Conservation (phyloP, 1,140 invertebrate species). For the Gonatopus flavifemur region DNA sequence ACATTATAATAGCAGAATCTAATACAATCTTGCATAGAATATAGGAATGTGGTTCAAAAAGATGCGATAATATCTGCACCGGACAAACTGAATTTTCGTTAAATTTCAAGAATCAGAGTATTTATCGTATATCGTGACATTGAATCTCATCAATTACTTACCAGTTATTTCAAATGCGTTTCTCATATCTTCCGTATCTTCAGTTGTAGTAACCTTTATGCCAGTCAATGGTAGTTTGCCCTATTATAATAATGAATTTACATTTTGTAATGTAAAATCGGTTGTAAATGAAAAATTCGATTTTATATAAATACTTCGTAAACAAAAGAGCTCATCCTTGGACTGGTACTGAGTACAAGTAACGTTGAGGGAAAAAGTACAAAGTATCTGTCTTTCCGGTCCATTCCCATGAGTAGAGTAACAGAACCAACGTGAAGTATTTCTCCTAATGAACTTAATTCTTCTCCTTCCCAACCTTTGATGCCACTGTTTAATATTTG, state of each 20-base stretch:
- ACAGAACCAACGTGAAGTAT: slow-evolving; percentile 86
- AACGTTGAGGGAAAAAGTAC: slow-evolving; percentile 87
- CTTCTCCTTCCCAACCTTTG: slow-evolving; percentile 94
- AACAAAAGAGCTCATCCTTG: slow-evolving; percentile 90
- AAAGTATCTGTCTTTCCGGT: slow-evolving; percentile 86
- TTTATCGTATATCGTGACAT: no score
- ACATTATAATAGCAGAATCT: no score
- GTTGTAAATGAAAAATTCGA: neutral
- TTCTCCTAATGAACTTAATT: slow-evolving; percentile 72
- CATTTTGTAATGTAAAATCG: neutral
- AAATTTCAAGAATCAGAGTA: no score
- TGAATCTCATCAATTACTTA: no score
- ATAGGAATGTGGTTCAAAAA: no score
- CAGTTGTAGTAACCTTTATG: slow-evolving; percentile 74
- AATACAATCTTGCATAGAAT: no score
- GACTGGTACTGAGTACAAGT: slow-evolving; percentile 87
- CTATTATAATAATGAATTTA: slow-evolving; percentile 57
- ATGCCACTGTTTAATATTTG: slow-evolving; percentile 92
- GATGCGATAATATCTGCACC: no score
- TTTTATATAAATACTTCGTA: slow-evolving; percentile 81
- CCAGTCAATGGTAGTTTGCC: slow-evolving; percentile 88
- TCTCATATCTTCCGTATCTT: slow-evolving; percentile 78
- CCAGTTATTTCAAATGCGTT: slow-evolving; percentile 90
- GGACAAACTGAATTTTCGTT: no score
- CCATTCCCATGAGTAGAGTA: slow-evolving; percentile 70